phyloP scores from a whole-genome alignment of 2,888 invertebrate genomes.

The Aphidius colemani region DNA sequence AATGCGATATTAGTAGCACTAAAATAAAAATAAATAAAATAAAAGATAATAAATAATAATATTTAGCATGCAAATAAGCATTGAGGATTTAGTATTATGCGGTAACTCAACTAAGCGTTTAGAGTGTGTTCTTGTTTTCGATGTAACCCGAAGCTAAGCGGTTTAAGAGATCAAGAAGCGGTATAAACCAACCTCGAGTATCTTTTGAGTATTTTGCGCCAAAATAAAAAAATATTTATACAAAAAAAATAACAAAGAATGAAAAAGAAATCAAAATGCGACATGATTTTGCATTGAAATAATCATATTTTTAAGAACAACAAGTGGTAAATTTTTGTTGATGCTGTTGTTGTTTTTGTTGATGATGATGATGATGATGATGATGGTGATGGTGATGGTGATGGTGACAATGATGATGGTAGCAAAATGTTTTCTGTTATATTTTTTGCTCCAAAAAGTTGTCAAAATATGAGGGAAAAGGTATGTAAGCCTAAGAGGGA shows the following conservation, averaged over 20 bases:
- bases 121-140: slow-evolving; percentile 59
- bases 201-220: slow-evolving; percentile 19
- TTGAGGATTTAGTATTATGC: slow-evolving; percentile 43
- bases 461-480: slow-evolving; percentile 23
- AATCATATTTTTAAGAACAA: no score
- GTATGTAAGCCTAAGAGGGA: slow-evolving; percentile 10
- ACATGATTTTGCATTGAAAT: background rate
- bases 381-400: no score
- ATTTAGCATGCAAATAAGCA: slow-evolving; percentile 46
- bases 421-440: no score
- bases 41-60: slow-evolving; percentile 36
- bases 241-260: slow-evolving; percentile 21
- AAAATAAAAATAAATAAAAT: slow-evolving; percentile 17
- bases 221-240: no score
- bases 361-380: no score
- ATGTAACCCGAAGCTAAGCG: slow-evolving; percentile 61
- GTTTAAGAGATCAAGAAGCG: slow-evolving; percentile 57
- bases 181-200: slow-evolving; percentile 15
- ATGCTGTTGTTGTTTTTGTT: no score
- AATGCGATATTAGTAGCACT: slow-evolving; percentile 9
- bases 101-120: slow-evolving; percentile 44
- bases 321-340: no score
- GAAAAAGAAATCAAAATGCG: slow-evolving; percentile 20
- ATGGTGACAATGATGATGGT: no score
- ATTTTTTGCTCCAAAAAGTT: slow-evolving; percentile 20